phyloP scores from a whole-genome alignment of 1,140 invertebrate species.

The Lordiphosa mommai region DNA sequence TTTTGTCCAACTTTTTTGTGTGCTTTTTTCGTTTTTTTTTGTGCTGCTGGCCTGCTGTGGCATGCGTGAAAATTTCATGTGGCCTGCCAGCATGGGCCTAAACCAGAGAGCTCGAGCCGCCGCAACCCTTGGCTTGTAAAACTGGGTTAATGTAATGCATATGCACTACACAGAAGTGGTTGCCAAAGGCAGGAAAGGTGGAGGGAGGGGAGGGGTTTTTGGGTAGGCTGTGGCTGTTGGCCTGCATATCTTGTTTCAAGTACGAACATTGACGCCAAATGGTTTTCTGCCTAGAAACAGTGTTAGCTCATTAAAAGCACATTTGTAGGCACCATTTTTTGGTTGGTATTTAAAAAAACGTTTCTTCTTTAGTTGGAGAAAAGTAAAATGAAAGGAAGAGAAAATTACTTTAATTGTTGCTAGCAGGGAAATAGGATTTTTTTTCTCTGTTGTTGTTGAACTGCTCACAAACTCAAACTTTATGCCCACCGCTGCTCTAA shows the following conservation, averaged over 20 bases:
- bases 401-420: no score
- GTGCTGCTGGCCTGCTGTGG: conserved; percentile 8
- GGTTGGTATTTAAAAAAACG: no score
- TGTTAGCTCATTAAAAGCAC: neutral
- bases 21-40: neutral
- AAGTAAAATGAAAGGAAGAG: no score
- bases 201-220: conserved; percentile 5
- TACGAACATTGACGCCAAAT: conserved; percentile 67
- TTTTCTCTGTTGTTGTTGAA: no score
- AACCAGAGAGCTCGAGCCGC: conserved; percentile 37
- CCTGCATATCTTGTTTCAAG: conserved; percentile 72
- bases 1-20: conserved; percentile 5
- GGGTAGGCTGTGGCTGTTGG: conserved; percentile 22
- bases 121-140: conserved; percentile 40
- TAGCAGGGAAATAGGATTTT: no score
- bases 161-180: conserved; percentile 11
- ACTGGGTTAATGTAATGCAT: conserved; percentile 76
- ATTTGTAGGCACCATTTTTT: no score
- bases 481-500: no score
- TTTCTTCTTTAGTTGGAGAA: no score
- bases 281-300: conserved; percentile 17
- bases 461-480: no score
- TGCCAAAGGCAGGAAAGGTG: neutral
- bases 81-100: conserved; percentile 20
- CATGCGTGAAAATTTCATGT: conserved; percentile 45